Conservation (phyloP, 2,888 invertebrate genomes). For the Acholoe squamosa region DNA sequence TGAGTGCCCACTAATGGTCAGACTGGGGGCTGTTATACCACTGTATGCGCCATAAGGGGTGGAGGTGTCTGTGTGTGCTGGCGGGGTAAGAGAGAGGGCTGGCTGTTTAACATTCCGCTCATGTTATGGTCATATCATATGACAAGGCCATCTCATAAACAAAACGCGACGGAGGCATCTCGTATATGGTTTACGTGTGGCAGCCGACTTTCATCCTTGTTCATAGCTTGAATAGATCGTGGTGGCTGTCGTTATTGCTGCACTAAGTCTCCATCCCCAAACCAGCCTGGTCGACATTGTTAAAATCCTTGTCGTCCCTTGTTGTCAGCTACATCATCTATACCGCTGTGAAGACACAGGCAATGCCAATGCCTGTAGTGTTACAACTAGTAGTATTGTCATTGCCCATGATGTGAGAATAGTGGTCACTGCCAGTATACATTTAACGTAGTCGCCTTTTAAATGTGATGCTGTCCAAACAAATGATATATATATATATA, state of each 20-base stretch:
- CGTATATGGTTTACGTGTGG: constrained; percentile 17
- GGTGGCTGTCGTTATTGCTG: not conserved
- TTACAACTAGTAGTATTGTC: no score
- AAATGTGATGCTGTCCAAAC: no score
- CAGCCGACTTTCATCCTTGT: constrained; percentile 10
- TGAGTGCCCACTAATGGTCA: not conserved
- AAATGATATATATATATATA: no score
- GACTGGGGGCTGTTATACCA: not conserved
- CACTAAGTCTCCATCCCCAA: no score
- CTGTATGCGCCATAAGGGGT: not conserved
- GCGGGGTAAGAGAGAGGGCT: not conserved
- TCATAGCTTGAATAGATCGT: constrained; percentile 12
- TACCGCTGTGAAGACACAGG: no score
- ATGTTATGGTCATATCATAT: constrained; percentile 5
- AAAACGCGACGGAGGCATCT: not conserved
- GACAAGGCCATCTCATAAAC: constrained; percentile 7
- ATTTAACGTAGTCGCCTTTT: no score
- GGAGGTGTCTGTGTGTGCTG: not conserved
- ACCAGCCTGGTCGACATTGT: no score
- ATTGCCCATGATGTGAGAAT: no score
- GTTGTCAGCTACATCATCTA: no score
- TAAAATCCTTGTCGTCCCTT: no score
- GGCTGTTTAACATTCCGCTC: constrained; percentile 1
- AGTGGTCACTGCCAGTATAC: no score
- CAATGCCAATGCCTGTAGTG: no score